Evolutionary conservation across 1,140 invertebrate species (phyloP), one percentile per base, ranked within the genome.

Genomic region (Atta cephalotes): DNA sequence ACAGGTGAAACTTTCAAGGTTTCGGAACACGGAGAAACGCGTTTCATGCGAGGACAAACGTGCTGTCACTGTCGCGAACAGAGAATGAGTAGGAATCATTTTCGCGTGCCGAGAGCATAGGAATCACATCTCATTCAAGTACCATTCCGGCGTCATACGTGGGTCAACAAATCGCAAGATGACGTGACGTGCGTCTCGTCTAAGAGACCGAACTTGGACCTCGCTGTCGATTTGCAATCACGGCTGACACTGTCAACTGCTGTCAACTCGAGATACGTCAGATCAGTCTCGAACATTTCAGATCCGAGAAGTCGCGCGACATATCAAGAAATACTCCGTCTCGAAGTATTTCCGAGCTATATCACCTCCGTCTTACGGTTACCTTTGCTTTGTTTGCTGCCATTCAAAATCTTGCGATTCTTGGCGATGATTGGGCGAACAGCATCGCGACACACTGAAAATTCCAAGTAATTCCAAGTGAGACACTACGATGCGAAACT

Each of bases 321-420:
- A 28, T 10, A 12, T 14, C 4, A 18, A 21, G 28, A 65, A 10
- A 35, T 3, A 25, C 56, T 60, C 12, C 21, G n/a, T 35, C 9
- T 10, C 63, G 16, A 35, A 45, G 39, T 45, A 45, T 45, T 45
- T 45, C 39, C n/a, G 78, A 35, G 39, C 10, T 10, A 1, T 7
- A 45, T 16, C 7, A n/a, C 9, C 5, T 18, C 66, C 25, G 5
- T 25, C 4, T 45, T 7, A 7, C 10, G 16, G 0, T 72, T 82
- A 82, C 80, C 80, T 81, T 81, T 16, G 6, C 2, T 25, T 3
- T 14, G n/a, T 21, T 70, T 10, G 66, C 6, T 28, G 10, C 14
- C 2, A 25, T 70, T 70, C 6, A 28, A 39, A 70, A 7, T 7
- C 6, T 21, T 21, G 68, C 7, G 12, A 49, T 16, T n/a, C n/a